Base-by-base conservation (phyloP, 2,888 invertebrate species). In the Drosophila dives region DNA sequence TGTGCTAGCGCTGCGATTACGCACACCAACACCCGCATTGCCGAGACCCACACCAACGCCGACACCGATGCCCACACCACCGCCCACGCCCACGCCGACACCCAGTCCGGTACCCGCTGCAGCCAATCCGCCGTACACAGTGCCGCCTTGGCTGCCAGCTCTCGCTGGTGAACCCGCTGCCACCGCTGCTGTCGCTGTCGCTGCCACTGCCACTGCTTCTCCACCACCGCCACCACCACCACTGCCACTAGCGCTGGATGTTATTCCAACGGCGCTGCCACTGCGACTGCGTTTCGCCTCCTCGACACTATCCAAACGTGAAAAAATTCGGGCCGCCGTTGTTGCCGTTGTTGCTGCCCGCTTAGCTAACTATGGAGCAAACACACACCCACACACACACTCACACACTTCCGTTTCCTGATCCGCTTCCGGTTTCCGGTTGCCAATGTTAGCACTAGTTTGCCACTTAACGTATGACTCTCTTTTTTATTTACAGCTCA, bases 221-320 rank as follows among this genome's bases (percentile, higher is more conserved):
- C 70, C 58, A 66, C 68, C 62, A 62, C 63, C 40, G 8, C 38
- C 40, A 29, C 55, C 55, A n/a, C 11, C 55, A 56, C 55, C 26
- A 26, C 26, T 26, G 36, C 38, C n/a, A 54, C 20, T 79, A 66
- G 62, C 80, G 80, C 78, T 79, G 70, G 80, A 80, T 72, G 89
- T 77, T 90, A 90, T 89, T 81, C 87, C 91, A 70, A 86, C 81
- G 73, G 89, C 79, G 84, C 90, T 91, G 89, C 90, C 91, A 91
- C 91, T 91, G 86, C 91, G 86, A 80, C 79, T 72, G 77, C 92
- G 88, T 90, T 92, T 87, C 90, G 88, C 87, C 89, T 92, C 91
- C 80, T 92, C 93, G 83, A 92, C 83, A 80, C 91, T 91, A 79
- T 92, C 93, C 90, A 91, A 92, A 87, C 92, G 91, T 66, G 92